phyloP scores from a whole-genome alignment of 2,888 invertebrate species.

The Lasioglossum pauxillum region DNA sequence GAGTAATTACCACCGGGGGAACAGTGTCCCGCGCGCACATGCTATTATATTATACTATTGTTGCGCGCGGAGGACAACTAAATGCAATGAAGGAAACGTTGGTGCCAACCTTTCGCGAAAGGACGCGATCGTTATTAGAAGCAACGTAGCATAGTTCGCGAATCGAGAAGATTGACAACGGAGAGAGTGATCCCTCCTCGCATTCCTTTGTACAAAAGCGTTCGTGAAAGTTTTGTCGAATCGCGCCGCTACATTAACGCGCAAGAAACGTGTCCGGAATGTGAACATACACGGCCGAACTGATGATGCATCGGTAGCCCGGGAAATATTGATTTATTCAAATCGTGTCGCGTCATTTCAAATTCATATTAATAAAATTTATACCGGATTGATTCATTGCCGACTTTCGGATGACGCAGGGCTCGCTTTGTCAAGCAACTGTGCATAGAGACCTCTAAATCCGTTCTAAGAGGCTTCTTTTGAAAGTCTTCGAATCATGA shows the following conservation, averaged over 20 bases:
- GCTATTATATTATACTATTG: constrained; percentile 8
- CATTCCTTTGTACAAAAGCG: constrained; percentile 14
- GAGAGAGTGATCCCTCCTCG: constrained; percentile 6
- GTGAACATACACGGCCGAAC: constrained; percentile 57
- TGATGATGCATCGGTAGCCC: constrained; percentile 46
- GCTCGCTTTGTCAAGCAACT: not conserved
- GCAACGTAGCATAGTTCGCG: not conserved
- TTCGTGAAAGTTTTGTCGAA: constrained; percentile 68
- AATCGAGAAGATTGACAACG: not conserved
- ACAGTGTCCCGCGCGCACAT: not conserved
- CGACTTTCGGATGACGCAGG: not conserved
- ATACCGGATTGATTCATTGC: constrained; percentile 10
- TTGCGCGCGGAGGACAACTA: not conserved
- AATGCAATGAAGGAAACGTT: not conserved
- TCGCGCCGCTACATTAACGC: constrained; percentile 34
- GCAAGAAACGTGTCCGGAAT: constrained; percentile 59
- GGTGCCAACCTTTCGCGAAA: not conserved
- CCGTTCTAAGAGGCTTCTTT: not conserved
- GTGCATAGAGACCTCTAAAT: not conserved
- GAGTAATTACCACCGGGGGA: not conserved
- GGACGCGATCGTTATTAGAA: not conserved
- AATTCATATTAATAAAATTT: constrained; percentile 29
- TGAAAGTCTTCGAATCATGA: not conserved
- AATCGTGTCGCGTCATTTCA: constrained; percentile 30
- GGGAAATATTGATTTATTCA: constrained; percentile 39